Evolutionary conservation across 2,113 vertebrate species (phyloP).

Genomic region (Cnemophilus loriae): DNA sequence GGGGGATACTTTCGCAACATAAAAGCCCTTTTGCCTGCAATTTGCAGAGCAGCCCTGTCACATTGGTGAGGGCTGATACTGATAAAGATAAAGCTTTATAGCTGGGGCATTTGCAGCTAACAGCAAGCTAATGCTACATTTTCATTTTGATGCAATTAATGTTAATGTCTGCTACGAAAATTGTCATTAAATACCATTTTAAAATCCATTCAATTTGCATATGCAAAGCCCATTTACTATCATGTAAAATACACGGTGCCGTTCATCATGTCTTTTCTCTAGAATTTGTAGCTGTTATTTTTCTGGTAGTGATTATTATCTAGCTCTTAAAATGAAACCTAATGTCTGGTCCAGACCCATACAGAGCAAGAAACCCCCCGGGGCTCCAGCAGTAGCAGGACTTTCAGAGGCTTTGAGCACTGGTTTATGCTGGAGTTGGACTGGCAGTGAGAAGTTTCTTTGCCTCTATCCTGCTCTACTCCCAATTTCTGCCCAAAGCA

Average conservation of each 20-base stretch:
- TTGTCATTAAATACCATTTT: slow-evolving; percentile 87
- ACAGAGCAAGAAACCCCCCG: not conserved
- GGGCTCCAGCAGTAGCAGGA: not conserved
- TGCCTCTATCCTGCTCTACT: not conserved
- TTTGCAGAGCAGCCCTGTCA: slow-evolving; percentile 72
- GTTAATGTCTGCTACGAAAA: slow-evolving; percentile 80
- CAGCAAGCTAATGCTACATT: slow-evolving; percentile 80
- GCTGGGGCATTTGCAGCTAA: slow-evolving; percentile 68
- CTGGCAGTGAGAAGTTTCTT: not conserved
- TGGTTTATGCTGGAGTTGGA: not conserved
- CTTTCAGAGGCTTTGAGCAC: not conserved
- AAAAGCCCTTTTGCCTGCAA: slow-evolving; percentile 77
- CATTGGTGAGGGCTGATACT: slow-evolving; percentile 43
- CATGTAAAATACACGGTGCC: slow-evolving; percentile 42
- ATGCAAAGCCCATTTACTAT: slow-evolving; percentile 78
- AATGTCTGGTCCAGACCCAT: slow-evolving; percentile 14
- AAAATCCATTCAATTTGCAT: slow-evolving; percentile 87
- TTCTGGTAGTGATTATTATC: slow-evolving; percentile 57
- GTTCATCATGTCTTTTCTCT: slow-evolving; percentile 62
- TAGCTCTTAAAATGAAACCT: slow-evolving; percentile 48
- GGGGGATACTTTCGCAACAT: slow-evolving; percentile 68
- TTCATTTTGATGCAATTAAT: slow-evolving; percentile 82
- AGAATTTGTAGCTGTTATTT: slow-evolving; percentile 53
- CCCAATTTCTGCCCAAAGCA: not conserved
- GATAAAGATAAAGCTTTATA: slow-evolving; percentile 81